A percentile compares a stretch with the other conserved stretches of the same genome.
These are phyloP conservation scores for Spongilla lacustris DNA, from an alignment of 37 sponge, comb jelly and placozoan species.

Conservation along the genomic window DNA sequence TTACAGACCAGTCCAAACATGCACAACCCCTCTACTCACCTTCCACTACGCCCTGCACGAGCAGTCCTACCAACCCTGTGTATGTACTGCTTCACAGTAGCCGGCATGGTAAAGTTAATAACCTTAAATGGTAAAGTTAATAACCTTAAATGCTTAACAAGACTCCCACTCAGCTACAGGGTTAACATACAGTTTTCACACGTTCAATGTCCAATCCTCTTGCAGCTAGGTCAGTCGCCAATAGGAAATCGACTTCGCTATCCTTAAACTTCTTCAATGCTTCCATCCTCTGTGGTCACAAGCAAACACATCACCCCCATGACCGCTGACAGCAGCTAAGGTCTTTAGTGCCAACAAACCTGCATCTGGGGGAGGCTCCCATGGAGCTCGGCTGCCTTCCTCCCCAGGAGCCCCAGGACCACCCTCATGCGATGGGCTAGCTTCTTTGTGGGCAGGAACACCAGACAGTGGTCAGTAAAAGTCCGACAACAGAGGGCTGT, in stretches of 20 bases:
- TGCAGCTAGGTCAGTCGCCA: conserved; percentile 97
- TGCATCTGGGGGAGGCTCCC: conserved; percentile 93
- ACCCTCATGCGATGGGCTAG: conserved; percentile 87
- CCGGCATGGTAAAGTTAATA: conserved; percentile 87
- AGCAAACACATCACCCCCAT: neutral
- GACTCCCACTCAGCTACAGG: neutral
- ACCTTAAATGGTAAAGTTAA: conserved; percentile 52
- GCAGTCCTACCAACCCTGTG: conserved; percentile 98
- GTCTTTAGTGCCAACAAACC: conserved; percentile 17
- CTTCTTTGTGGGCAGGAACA: conserved; percentile 92
- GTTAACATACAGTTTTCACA: conserved; percentile 86
- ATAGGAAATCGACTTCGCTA: conserved; percentile 70
- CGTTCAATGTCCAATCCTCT: conserved; percentile 95
- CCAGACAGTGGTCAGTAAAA: conserved; percentile 86
- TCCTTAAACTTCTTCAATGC: conserved; percentile 89
- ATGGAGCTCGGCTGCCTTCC: conserved; percentile 91
- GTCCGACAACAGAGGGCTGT: conserved; percentile 90
- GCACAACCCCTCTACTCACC: conserved; percentile 20
- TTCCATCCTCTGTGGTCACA: conserved; percentile 78
- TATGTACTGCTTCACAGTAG: conserved; percentile 93
- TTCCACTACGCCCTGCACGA: conserved; percentile 89
- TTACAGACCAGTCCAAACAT: too few species aligned
- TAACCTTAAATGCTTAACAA: neutral
- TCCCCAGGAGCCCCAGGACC: conserved; percentile 83
- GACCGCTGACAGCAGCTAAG: neutral